These are phyloP conservation scores for Barbus barbus DNA, from an alignment of 2,113 vertebrate genomes.

Conservation along the genomic window DNA sequence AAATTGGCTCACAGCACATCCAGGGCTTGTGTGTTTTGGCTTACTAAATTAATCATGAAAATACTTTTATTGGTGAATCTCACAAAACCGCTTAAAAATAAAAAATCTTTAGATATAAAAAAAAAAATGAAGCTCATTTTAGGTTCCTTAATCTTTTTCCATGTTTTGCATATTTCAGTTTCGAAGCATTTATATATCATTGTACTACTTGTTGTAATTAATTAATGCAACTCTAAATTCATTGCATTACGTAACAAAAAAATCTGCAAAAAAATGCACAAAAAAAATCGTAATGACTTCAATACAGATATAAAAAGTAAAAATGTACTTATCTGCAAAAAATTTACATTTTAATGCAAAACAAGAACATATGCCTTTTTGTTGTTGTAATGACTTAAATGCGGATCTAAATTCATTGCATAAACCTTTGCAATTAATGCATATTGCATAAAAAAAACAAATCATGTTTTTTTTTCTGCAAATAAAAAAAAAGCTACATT, in stretches of 20 bases:
- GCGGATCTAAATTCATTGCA: background rate
- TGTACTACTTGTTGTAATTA: background rate
- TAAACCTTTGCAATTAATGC: no score
- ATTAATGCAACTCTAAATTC: background rate
- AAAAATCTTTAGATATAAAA: no score
- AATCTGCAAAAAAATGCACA: no score
- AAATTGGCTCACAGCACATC: conserved; percentile 25
- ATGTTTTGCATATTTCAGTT: conserved; percentile 2
- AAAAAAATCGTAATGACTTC: no score
- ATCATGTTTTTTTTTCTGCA: background rate
- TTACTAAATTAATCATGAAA: background rate
- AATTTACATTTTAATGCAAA: background rate
- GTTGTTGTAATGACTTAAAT: background rate
- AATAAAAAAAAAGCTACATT: background rate
- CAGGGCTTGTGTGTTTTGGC: conserved; percentile 9
- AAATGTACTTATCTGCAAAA: background rate
- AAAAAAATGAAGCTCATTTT: background rate
- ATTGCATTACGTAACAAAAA: background rate
- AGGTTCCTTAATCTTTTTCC: background rate
- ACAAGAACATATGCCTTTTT: background rate
- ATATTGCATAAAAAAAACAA: no score
- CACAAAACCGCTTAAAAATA: conserved; percentile 5
- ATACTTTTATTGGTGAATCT: background rate
- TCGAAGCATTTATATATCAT: background rate
- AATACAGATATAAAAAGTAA: no score